Evolutionary conservation across 2,113 vertebrate species (phyloP).

Genomic region (Pleuronectes platessa): DNA sequence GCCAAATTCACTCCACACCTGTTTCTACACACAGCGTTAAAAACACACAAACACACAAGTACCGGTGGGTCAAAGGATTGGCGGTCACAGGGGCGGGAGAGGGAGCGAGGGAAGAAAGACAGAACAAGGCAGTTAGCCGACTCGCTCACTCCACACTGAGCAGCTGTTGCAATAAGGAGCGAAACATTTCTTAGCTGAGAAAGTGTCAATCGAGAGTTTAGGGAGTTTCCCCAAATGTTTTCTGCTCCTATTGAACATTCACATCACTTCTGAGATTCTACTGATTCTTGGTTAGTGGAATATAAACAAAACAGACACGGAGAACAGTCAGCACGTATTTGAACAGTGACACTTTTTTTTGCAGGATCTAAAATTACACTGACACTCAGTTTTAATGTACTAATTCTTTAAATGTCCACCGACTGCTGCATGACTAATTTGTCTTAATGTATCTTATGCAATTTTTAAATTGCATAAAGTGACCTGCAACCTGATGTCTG

Average conservation of each 20-base stretch:
- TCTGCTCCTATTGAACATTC: constrained; percentile 55
- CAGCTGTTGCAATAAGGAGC: constrained; percentile 61
- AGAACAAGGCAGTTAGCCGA: constrained; percentile 88
- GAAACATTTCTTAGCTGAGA: constrained; percentile 32
- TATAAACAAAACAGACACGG: not conserved
- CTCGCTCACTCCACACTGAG: constrained; percentile 82
- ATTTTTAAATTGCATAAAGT: too few species aligned
- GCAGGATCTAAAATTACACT: too few species aligned
- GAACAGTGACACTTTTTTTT: constrained; percentile 9
- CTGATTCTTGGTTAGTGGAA: constrained; percentile 54
- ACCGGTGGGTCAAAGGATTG: constrained; percentile 39
- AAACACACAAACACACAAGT: constrained; percentile 53
- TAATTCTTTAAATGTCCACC: too few species aligned
- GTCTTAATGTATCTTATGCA: too few species aligned
- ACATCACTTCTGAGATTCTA: constrained; percentile 20
- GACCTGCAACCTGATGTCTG: too few species aligned
- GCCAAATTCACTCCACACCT: constrained; percentile 98
- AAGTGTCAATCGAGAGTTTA: not conserved
- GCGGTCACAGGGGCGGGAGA: constrained; percentile 44
- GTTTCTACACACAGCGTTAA: constrained; percentile 89
- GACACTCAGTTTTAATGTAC: too few species aligned
- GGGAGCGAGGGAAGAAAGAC: constrained; percentile 68
- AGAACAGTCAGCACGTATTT: constrained; percentile 13
- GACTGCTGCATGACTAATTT: too few species aligned
- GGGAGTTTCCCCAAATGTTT: constrained; percentile 21